phyloP scores from a whole-genome alignment of 1,140 invertebrate species.

The Drosophila subpulchrella region DNA sequence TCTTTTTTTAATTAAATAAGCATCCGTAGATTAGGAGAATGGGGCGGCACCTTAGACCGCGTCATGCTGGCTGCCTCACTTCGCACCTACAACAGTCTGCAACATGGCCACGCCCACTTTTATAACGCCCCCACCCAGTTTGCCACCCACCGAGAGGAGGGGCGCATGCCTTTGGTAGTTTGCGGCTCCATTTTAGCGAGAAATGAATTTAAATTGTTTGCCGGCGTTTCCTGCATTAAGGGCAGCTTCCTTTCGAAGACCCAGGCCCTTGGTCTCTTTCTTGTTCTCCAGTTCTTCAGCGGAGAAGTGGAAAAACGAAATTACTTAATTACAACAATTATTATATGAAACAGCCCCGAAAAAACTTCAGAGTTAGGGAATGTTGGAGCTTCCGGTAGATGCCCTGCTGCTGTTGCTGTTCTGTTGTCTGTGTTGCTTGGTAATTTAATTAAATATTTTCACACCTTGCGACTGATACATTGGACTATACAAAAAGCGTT shows the following conservation, averaged over 20 bases:
- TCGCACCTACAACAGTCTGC: constrained; percentile 56
- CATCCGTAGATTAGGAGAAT: constrained; percentile 47
- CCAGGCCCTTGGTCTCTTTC: not conserved
- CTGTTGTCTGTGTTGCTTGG: constrained; percentile 59
- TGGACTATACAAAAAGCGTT: constrained; percentile 14
- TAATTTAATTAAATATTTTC: constrained; percentile 84
- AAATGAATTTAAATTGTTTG: constrained; percentile 83
- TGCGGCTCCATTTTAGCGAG: constrained; percentile 75
- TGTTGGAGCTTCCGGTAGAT: constrained; percentile 29
- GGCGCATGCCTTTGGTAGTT: constrained; percentile 68
- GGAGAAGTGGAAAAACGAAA: constrained; percentile 57
- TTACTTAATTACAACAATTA: constrained; percentile 83
- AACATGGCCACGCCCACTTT: constrained; percentile 16
- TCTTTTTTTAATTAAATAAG: constrained; percentile 83
- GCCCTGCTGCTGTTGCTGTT: constrained; percentile 16
- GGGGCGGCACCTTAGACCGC: constrained; percentile 10
- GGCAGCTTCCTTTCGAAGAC: constrained; percentile 60
- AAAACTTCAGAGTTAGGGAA: constrained; percentile 40
- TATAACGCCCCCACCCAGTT: not conserved
- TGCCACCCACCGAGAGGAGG: constrained; percentile 6
- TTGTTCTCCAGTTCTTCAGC: constrained; percentile 6
- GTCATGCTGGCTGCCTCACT: constrained; percentile 66
- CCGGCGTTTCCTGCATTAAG: constrained; percentile 72
- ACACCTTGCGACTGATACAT: constrained; percentile 71
- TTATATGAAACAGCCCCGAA: constrained; percentile 59